phyloP scores from a whole-genome alignment of 2,113 vertebrate genomes.

The Porphyrio hochstetteri region DNA sequence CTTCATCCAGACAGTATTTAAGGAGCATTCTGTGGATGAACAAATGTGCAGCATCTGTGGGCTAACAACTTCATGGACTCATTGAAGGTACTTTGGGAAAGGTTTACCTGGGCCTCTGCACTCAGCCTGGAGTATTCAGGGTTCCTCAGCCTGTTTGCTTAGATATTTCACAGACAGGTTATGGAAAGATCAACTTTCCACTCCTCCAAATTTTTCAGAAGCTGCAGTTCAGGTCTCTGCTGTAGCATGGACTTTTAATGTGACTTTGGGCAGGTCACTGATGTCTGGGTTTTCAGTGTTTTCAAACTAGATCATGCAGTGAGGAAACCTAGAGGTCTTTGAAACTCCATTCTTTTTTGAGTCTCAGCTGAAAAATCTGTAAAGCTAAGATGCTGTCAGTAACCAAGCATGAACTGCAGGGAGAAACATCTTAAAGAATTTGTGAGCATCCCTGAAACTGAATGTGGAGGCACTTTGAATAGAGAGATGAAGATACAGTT shows the following conservation, averaged over 20 bases:
- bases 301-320: not conserved
- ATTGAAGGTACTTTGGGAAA: not conserved
- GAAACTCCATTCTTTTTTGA: not conserved
- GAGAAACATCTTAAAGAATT: not conserved
- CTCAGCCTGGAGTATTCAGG: not conserved
- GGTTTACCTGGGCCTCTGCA: not conserved
- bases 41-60: not conserved
- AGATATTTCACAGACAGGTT: no score
- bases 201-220: not conserved
- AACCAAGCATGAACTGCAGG: not conserved
- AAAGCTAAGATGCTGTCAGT: not conserved
- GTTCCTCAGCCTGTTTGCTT: not conserved
- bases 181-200: not conserved
- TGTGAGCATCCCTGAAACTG: not conserved
- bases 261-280: not conserved
- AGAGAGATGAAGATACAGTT: constrained; percentile 23
- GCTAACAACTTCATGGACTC: not conserved
- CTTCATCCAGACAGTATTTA: not conserved
- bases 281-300: not conserved
- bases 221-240: not conserved
- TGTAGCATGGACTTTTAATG: not conserved
- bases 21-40: not conserved
- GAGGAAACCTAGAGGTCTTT: not conserved
- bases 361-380: not conserved
- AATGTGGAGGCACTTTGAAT: not conserved